These are phyloP conservation scores for Anarsia innoxiella DNA, from an alignment of 2,888 invertebrate species.

Conservation along the genomic window DNA sequence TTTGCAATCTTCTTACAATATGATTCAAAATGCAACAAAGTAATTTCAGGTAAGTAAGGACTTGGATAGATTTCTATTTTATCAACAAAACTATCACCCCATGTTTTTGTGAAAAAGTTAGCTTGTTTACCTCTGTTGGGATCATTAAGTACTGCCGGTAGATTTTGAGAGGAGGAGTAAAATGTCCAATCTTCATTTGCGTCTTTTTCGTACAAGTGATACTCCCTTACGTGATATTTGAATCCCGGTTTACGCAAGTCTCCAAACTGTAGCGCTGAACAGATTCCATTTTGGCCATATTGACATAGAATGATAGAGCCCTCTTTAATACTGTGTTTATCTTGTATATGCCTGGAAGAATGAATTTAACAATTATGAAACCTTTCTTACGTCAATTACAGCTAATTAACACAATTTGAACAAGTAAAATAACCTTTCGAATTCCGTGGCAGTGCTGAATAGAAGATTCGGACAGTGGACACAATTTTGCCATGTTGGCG, in stretches of 20 bases:
- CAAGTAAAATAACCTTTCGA: slow-evolving; percentile 70
- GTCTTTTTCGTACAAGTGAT: slow-evolving; percentile 65
- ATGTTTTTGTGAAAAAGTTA: slow-evolving; percentile 96
- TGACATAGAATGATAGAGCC: slow-evolving; percentile 91
- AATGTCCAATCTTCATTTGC: slow-evolving; percentile 83
- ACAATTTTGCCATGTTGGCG: slow-evolving; percentile 77
- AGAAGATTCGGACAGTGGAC: slow-evolving; percentile 76
- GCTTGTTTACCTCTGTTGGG: slow-evolving; percentile 92
- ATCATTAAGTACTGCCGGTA: slow-evolving; percentile 97
- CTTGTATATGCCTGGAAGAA: slow-evolving; percentile 84
- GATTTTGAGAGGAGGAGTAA: slow-evolving; percentile 93
- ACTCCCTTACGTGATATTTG: slow-evolving; percentile 86
- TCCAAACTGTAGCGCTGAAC: slow-evolving; percentile 90
- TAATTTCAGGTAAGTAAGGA: slow-evolving; percentile 88
- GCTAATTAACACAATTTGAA: slow-evolving; percentile 10
- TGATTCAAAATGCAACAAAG: slow-evolving; percentile 87
- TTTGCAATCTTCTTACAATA: slow-evolving; percentile 88
- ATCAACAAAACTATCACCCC: slow-evolving; percentile 97
- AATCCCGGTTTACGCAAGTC: slow-evolving; percentile 92
- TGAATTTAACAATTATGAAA: too few relatives aligned
- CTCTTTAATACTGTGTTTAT: slow-evolving; percentile 87
- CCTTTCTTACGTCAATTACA: slow-evolving; percentile 4
- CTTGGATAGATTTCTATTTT: slow-evolving; percentile 84
- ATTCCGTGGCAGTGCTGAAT: slow-evolving; percentile 74
- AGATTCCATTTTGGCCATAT: slow-evolving; percentile 91